Conservation (phyloP, 2,888 invertebrate species). For the Catocala sponsa region DNA sequence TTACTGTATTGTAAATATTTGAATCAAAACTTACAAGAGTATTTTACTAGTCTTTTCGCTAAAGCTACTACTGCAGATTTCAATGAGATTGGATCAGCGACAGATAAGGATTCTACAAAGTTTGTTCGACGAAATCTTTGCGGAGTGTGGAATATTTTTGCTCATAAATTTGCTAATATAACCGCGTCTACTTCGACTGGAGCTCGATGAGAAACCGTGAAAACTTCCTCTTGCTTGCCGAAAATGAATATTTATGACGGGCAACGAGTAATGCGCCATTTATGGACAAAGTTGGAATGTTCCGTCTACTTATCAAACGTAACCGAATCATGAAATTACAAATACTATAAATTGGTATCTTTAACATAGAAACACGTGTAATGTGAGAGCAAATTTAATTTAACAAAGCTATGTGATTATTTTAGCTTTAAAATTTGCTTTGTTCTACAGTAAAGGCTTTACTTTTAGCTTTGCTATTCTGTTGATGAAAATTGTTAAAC, state of each 20-base stretch:
- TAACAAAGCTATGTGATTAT: background rate
- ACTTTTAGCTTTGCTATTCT: background rate
- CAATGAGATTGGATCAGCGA: slow-evolving; percentile 35
- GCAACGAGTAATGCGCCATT: slow-evolving; percentile 82
- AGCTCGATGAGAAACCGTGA: slow-evolving; percentile 71
- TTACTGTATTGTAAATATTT: background rate
- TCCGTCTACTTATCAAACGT: slow-evolving; percentile 76
- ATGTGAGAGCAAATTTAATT: slow-evolving; percentile 21
- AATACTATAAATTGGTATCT: slow-evolving; percentile 43
- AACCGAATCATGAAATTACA: slow-evolving; percentile 64
- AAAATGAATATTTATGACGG: slow-evolving; percentile 87
- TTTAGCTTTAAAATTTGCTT: background rate
- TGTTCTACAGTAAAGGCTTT: slow-evolving; percentile 2
- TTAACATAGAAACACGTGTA: slow-evolving; percentile 3
- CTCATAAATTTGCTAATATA: slow-evolving; percentile 85
- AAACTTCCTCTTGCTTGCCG: slow-evolving; percentile 81
- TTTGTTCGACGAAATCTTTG: slow-evolving; percentile 60
- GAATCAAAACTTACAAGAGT: background rate
- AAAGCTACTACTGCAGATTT: slow-evolving; percentile 23
- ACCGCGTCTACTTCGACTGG: slow-evolving; percentile 71
- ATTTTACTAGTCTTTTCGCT: background rate
- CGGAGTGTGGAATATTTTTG: slow-evolving; percentile 75
- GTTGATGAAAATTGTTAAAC: slow-evolving; percentile 1
- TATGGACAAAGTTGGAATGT: slow-evolving; percentile 84
- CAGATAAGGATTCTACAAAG: slow-evolving; percentile 57